phyloP scores from a whole-genome alignment of 53 echinoderm and acorn worm genomes.

The Antedon mediterranea region DNA sequence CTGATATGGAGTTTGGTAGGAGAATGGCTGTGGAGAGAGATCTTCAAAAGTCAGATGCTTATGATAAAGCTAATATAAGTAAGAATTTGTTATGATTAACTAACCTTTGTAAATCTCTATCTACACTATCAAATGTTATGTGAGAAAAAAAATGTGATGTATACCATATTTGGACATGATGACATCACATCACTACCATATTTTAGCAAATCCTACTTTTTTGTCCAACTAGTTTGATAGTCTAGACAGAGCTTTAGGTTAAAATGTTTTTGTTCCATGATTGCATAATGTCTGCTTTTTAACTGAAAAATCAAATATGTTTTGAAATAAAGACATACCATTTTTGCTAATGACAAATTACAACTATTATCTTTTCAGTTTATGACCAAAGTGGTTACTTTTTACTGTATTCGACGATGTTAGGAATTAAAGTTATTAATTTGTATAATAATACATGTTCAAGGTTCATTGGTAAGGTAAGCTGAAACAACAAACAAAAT shows the following conservation, averaged over 20 bases:
- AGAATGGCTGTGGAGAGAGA: conserved; percentile 87
- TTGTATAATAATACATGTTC: conserved; percentile 79
- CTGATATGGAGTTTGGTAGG: conserved; percentile 97
- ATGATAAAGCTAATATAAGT: conserved; percentile 67
- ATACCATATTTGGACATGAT: background rate
- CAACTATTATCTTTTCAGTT: conserved; percentile 34
- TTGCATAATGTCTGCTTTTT: too few relatives aligned
- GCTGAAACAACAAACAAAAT: too few relatives aligned
- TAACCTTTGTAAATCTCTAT: too few relatives aligned
- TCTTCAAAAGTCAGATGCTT: conserved; percentile 71
- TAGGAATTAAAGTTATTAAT: conserved; percentile 86
- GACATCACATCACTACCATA: background rate
- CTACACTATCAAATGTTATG: too few relatives aligned
- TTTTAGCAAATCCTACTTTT: too few relatives aligned
- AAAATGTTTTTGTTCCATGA: too few relatives aligned
- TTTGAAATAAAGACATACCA: too few relatives aligned
- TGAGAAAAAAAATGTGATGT: background rate
- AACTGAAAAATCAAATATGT: too few relatives aligned
- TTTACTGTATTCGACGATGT: conserved; percentile 85
- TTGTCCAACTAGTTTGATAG: too few relatives aligned
- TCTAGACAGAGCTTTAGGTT: too few relatives aligned
- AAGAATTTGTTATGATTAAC: background rate
- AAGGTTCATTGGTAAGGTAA: conserved; percentile 77
- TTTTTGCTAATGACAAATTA: too few relatives aligned
- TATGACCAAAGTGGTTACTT: conserved; percentile 92